Percentiles rank a stretch among this genome's conserved stretches.
These are phyloP conservation scores for Parambassis ranga DNA, from an alignment of 2,797 vertebrate genomes.

Conservation along the genomic window DNA sequence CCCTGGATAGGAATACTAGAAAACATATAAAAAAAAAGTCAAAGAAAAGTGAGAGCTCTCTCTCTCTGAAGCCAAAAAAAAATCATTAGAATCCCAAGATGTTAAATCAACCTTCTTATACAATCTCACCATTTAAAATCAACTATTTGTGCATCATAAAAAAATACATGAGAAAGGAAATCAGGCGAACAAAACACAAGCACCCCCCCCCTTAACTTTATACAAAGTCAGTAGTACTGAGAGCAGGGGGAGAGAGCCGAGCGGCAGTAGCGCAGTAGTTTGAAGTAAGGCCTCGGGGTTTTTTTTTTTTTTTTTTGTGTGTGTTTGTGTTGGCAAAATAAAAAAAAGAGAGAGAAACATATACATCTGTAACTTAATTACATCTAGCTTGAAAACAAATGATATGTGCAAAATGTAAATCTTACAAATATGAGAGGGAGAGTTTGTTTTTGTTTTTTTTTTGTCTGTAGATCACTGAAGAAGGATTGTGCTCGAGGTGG, in stretches of 20 bases:
- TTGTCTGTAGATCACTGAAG: conserved; percentile 66
- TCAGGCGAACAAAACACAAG: conserved; percentile 75
- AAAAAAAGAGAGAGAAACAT: conserved; percentile 70
- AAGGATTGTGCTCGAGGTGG: conserved; percentile 58
- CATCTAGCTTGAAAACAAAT: conserved; percentile 72
- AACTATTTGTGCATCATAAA: conserved; percentile 80
- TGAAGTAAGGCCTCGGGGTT: conserved; percentile 90
- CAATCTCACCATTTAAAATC: conserved; percentile 82
- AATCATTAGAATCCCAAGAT: conserved; percentile 29
- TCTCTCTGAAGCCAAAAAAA: conserved; percentile 54
- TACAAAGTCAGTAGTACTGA: conserved; percentile 97
- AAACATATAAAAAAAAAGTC: conserved; percentile 70
- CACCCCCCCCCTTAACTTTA: conserved; percentile 79
- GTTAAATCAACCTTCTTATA: conserved; percentile 83
- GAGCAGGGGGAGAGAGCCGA: conserved; percentile 41
- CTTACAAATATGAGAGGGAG: conserved; percentile 78
- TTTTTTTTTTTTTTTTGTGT: conserved; percentile 27
- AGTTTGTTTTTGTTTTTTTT: conserved; percentile 42
- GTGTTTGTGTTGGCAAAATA: conserved; percentile 85
- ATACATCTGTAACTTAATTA: conserved; percentile 77
- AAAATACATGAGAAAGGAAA: conserved; percentile 78
- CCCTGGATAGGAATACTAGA: conserved; percentile 84
- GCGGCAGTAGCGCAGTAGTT: conserved; percentile 85
- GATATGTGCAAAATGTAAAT: conserved; percentile 84
- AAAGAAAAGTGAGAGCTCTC: conserved; percentile 45